A percentile compares a stretch with the other conserved stretches of the same genome.
Evolutionary conservation across 1,140 invertebrate species (phyloP).

Genomic region (Eueides isabella): DNA sequence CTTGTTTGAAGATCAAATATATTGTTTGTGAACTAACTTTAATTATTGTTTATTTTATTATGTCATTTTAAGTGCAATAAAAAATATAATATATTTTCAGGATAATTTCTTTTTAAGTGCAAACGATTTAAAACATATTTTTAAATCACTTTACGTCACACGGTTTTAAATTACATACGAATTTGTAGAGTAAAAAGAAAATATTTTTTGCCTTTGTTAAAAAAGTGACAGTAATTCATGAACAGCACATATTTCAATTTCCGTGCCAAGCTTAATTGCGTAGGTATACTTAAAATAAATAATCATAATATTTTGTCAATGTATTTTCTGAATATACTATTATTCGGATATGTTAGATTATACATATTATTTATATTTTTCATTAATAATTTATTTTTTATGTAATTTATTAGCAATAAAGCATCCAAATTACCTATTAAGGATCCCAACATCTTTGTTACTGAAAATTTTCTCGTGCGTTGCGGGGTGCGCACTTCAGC

Average conservation of each 20-base stretch:
- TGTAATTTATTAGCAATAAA: too few relatives aligned
- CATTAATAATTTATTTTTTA: too few relatives aligned
- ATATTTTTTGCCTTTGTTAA: not conserved
- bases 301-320: not conserved
- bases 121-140: not conserved
- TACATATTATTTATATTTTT: too few relatives aligned
- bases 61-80: too few relatives aligned
- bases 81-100: too few relatives aligned
- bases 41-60: too few relatives aligned
- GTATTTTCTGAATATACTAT: not conserved
- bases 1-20: too few relatives aligned
- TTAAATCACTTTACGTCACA: not conserved
- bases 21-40: too few relatives aligned
- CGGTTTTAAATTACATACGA: too few relatives aligned
- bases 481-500: slow-evolving; percentile 84
- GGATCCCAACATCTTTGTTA: slow-evolving; percentile 90
- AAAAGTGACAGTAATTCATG: slow-evolving; percentile 4
- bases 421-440: slow-evolving; percentile 82
- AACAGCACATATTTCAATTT: not conserved
- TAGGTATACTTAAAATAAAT: not conserved
- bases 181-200: not conserved
- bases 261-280: not conserved
- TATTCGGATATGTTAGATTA: too few relatives aligned
- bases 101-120: too few relatives aligned
- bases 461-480: slow-evolving; percentile 87